A percentile compares a stretch with the other conserved stretches of the same genome.
phyloP scores from a whole-genome alignment of 64 coral and sea anemone genomes.

The Porites australiensis region DNA sequence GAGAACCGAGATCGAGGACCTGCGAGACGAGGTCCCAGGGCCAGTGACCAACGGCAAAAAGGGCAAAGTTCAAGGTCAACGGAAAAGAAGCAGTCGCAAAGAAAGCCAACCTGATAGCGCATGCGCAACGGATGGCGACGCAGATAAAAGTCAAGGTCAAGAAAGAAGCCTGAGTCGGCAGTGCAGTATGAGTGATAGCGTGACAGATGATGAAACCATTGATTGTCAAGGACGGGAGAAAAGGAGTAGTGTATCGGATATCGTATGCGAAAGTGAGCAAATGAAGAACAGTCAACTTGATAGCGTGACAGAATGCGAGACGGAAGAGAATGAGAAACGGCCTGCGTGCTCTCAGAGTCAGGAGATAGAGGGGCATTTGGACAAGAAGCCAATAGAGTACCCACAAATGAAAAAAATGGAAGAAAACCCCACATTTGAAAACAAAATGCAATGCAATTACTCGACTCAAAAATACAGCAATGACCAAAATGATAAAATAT shows the following conservation, averaged over 20 bases:
- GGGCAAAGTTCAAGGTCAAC: not conserved
- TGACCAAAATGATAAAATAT: too few species aligned
- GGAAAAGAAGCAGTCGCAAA: not conserved
- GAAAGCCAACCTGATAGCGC: not conserved
- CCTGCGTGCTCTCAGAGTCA: too few species aligned
- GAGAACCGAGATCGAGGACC: slow-evolving; percentile 34
- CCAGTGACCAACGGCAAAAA: not conserved
- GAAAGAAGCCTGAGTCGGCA: not conserved
- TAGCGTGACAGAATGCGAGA: not conserved
- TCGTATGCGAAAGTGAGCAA: not conserved
- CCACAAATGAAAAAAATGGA: too few species aligned
- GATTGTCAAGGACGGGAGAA: too few species aligned
- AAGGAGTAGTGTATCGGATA: too few species aligned
- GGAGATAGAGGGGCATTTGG: too few species aligned
- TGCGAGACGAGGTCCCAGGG: not conserved
- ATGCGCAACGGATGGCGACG: not conserved
- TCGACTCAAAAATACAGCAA: too few species aligned
- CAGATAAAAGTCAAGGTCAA: not conserved
- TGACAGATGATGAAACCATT: not conserved
- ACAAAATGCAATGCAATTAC: too few species aligned
- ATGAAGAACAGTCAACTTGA: not conserved
- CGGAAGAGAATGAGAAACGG: not conserved
- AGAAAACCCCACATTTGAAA: too few species aligned
- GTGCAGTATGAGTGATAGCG: not conserved
- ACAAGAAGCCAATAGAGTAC: not conserved